These are phyloP conservation scores for Myotis pilosus DNA, from an alignment of 2,797 vertebrate species.

Conservation along the genomic window DNA sequence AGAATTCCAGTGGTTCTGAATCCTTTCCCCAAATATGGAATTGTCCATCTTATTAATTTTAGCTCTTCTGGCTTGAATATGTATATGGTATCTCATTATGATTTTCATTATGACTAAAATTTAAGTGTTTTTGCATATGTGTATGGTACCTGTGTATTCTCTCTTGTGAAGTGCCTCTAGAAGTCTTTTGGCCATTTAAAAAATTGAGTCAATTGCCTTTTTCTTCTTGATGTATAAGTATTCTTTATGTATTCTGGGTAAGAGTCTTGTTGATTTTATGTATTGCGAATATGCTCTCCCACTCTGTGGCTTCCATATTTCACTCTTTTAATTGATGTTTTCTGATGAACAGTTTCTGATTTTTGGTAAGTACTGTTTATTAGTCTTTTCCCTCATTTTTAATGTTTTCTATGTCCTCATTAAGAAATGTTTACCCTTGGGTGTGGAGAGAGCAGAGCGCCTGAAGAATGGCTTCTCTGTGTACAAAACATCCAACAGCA, in stretches of 20 bases:
- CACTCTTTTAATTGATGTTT: neutral
- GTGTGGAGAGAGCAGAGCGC: too few relatives aligned
- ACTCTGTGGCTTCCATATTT: neutral
- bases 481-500: too few relatives aligned
- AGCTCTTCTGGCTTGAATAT: neutral
- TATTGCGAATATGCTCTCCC: neutral
- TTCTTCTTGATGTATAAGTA: neutral
- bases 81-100: neutral
- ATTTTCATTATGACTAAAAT: slow-evolving; percentile 5
- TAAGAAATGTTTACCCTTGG: neutral
- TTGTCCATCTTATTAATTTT: neutral
- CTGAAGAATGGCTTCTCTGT: too few relatives aligned
- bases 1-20: neutral
- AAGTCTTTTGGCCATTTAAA: neutral
- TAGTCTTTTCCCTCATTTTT: neutral
- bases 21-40: neutral
- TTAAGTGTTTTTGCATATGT: neutral
- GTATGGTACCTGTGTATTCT: neutral
- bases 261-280: neutral
- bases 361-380: neutral
- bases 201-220: neutral
- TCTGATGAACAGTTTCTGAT: neutral
- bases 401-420: neutral
- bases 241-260: neutral
- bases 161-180: neutral